These are phyloP conservation scores for Ctenoplectra terminalis DNA, from an alignment of 1,140 invertebrate species.

Conservation along the genomic window DNA sequence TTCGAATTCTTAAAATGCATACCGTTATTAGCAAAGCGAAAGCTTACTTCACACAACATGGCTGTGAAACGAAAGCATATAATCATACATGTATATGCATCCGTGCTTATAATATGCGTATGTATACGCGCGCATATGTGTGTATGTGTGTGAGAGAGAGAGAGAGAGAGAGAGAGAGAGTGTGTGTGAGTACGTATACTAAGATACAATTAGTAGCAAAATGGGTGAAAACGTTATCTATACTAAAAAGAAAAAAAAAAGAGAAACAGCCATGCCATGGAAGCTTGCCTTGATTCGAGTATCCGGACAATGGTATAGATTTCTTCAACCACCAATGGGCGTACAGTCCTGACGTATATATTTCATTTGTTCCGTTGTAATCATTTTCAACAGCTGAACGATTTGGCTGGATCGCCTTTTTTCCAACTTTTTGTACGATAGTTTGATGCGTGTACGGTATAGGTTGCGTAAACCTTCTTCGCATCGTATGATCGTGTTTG, in stretches of 20 bases:
- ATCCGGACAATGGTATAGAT: conserved; percentile 87
- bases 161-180: no score
- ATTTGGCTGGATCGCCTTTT: conserved; percentile 50
- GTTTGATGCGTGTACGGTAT: conserved; percentile 64
- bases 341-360: conserved; percentile 92
- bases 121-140: not conserved
- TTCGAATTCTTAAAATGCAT: not conserved
- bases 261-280: conserved; percentile 82
- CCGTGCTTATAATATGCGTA: no score
- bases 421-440: conserved; percentile 57
- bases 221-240: conserved; percentile 65
- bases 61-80: conserved; percentile 77
- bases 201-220: conserved; percentile 75
- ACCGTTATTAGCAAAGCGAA: conserved; percentile 77
- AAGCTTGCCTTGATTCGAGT: conserved; percentile 82
- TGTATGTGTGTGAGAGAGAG: not conserved
- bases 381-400: conserved; percentile 41
- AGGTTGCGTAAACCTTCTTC: conserved; percentile 69
- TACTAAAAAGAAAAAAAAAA: conserved; percentile 57
- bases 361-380: conserved; percentile 68
- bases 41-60: conserved; percentile 84
- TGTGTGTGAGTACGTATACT: not conserved
- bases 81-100: conserved; percentile 45
- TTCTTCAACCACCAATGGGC: conserved; percentile 96
- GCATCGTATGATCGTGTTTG: conserved; percentile 34